phyloP scores from a whole-genome alignment of 1,140 invertebrate species.

The Copidosoma floridanum region DNA sequence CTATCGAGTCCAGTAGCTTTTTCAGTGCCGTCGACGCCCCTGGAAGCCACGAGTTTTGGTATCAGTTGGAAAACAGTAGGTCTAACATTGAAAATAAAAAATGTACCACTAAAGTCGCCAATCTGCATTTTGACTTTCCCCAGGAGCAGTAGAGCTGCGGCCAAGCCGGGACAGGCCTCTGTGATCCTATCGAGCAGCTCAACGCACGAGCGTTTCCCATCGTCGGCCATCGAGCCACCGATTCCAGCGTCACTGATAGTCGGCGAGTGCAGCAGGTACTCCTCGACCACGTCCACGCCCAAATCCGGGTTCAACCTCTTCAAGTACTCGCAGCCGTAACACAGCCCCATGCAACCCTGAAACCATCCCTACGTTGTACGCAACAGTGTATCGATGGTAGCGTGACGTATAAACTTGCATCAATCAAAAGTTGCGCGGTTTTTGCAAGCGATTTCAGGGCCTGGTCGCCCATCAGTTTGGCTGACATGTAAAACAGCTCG shows the following conservation, averaged over 20 bases:
- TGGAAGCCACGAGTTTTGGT: neutral
- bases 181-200: conserved; percentile 72
- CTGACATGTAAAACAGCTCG: conserved; percentile 68
- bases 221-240: conserved; percentile 48
- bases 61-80: neutral
- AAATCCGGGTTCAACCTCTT: conserved; percentile 81
- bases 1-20: conserved; percentile 71
- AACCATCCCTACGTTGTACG: too few species aligned
- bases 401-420: too few species aligned
- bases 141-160: conserved; percentile 70
- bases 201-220: conserved; percentile 53
- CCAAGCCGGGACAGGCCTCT: conserved; percentile 79
- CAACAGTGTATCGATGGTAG: too few species aligned
- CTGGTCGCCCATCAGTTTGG: conserved; percentile 62
- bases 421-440: too few species aligned
- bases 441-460: too few species aligned
- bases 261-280: conserved; percentile 75
- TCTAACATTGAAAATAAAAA: neutral
- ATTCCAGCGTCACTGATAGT: conserved; percentile 31
- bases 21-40: conserved; percentile 67
- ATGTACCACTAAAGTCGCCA: conserved; percentile 63
- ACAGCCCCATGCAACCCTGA: conserved; percentile 43
- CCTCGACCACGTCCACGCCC: conserved; percentile 73
- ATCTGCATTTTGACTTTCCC: conserved; percentile 78
- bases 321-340: conserved; percentile 76